Conservation (phyloP, 1,140 invertebrate species). For the Steinernema feltiae region DNA sequence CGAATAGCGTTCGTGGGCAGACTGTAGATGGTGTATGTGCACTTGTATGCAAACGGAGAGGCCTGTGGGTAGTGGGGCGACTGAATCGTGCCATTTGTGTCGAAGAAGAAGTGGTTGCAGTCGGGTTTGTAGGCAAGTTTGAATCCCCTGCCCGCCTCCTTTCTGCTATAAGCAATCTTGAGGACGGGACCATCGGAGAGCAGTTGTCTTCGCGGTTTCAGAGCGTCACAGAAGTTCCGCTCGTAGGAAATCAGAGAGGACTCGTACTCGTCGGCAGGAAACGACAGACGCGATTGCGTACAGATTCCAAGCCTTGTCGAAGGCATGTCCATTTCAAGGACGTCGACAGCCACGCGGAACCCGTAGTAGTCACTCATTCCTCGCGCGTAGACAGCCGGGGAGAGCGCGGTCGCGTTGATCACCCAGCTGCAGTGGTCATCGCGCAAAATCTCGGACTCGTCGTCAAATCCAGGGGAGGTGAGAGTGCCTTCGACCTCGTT, state of each 20-base stretch:
- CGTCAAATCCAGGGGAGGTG: not conserved
- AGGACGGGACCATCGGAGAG: not conserved
- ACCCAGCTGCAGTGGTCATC: not conserved
- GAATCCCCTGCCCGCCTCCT: conserved; percentile 16
- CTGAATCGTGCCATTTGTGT: conserved; percentile 48
- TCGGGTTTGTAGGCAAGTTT: conserved; percentile 17
- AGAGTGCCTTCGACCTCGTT: not conserved
- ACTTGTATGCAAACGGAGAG: conserved; percentile 37
- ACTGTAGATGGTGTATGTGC: conserved; percentile 47
- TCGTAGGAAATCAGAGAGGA: not conserved
- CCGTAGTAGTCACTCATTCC: not conserved
- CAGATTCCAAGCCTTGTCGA: not conserved
- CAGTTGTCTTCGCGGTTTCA: not conserved
- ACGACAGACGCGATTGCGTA: not conserved
- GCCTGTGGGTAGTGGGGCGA: conserved; percentile 49
- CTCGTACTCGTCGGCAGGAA: not conserved
- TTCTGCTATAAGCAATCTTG: not conserved
- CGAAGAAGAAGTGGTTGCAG: conserved; percentile 15
- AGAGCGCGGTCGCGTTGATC: not conserved
- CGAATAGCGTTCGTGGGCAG: conserved; percentile 35
- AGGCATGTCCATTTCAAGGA: not conserved
- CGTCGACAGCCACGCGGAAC: not conserved
- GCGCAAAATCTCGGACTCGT: not conserved
- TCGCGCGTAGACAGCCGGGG: not conserved
- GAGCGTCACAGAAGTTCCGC: not conserved